Evolutionary conservation across 2,888 invertebrate genomes (phyloP), one percentile per base, ranked within the genome.

Genomic region (Stenichneumon culpator): DNA sequence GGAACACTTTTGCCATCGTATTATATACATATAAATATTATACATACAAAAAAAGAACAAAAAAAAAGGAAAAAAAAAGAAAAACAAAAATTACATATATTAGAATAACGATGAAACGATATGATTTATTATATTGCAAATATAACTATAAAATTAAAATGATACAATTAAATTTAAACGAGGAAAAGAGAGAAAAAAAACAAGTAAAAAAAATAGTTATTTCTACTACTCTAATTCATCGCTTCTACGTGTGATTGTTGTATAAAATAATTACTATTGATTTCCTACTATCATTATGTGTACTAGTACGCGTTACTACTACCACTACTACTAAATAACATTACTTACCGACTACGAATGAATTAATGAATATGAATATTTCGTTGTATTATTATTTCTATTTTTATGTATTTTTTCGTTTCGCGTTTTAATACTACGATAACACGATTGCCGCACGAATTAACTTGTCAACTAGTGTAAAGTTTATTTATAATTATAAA

Each of bases 211-310:
- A 88, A 86, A 89, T 93, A 93, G 93, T 93, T 92, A 93, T 93
- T 93, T 93, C 93, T 93, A 93, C 93, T 93, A 92, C 90, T 92
- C 92, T 93, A 93, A 93, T 93, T 93, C 91, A 91, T 93, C 92
- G 93, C 93, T 93, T 93, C 93, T 93, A 92, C 91, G 93, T 93
- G 93, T 93, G 93, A 92, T 93, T 93, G 93, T 93, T 93, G 93
- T 93, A 93, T 93, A 92, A 93, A 92, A 90, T 90, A 90, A 88
- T 90, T 88, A 87, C 82, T 84, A 90, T 88, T 90, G 85, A 88
- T 90, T 90, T 89, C 86, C 82, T 87, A 88, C 86, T 89, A 87
- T 90, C 88, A 88, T 89, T 87, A 88, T 88, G 79, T 88, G 86
- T 84, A 86, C 86, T 86, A 86, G 86, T 86, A 88, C 86, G 87